Evolutionary conservation across 2,113 vertebrate species (phyloP), one percentile per base, ranked within the genome.

Genomic region (Notarius quadriscutis): DNA sequence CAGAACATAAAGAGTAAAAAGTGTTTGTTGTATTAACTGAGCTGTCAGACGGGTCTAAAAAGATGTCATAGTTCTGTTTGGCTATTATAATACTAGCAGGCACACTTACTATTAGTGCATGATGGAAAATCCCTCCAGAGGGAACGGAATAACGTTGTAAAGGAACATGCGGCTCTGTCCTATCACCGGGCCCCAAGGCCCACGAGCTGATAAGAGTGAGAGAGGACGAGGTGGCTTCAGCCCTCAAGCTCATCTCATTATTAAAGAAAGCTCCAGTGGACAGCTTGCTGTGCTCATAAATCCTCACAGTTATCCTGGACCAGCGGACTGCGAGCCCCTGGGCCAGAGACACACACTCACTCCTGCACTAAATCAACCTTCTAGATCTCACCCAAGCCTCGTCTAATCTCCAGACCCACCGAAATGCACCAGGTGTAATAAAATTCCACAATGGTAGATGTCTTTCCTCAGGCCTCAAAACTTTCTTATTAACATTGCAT

Each of bases 211-310:
- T 75, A 67, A 89, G 30, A 74, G 84, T 30, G 50, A 67, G 9
- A 48, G 67, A 77, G 84, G 71, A 57, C 18, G 25, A 27, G 51
- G 69, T 83, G 80, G 67, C 78, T 79, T 79, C 60, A 25, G 87
- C 87, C 90, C 88, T 84, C 69, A 67, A 86, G 89, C 81, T 80
- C 75, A 89, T 86, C 87, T 90, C 77, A 88, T 89, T 91, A 89
- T 89, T 88, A 88, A 85, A 87, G 80, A 84, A 63, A 81, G 85
- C 87, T 89, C 75, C 87, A 72, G 84, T 74, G 51, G 81, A 86
- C 88, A 75, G 75, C 25, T 65, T 69, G 51, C 87, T 83, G 60
- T 81, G 77, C 86, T 88, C 90, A 91, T 91, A 89, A 91, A 89
- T 91, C 88, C 88, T 89, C 88, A 87, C 79, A 82, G 81, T 88